phyloP scores from a whole-genome alignment of 2,888 invertebrate genomes.

The Hybos culiciformis region DNA sequence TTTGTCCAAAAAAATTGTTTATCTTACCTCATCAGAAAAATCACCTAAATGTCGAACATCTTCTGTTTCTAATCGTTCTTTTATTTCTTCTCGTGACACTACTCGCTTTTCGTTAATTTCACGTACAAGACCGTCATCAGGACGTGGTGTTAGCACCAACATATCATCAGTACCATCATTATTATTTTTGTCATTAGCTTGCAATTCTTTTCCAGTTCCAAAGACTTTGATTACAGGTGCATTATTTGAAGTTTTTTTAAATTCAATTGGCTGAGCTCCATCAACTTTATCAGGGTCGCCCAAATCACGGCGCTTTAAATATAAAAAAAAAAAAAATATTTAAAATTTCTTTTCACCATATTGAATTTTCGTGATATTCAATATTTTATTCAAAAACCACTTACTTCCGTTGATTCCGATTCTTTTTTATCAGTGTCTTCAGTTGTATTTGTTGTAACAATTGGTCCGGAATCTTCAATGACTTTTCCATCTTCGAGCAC shows the following conservation, averaged over 20 bases:
- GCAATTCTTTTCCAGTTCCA: background rate
- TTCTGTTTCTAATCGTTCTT: conserved; percentile 70
- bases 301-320: conserved; percentile 37
- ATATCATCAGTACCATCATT: conserved; percentile 13
- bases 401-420: conserved; percentile 71
- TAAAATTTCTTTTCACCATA: background rate
- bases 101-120: conserved; percentile 69
- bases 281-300: conserved; percentile 32
- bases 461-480: conserved; percentile 76
- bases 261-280: conserved; percentile 14
- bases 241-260: background rate
- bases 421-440: conserved; percentile 84
- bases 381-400: background rate
- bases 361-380: background rate
- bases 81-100: conserved; percentile 67
- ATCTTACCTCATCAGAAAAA: conserved; percentile 71
- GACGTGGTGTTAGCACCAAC: conserved; percentile 44
- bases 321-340: conserved; percentile 4
- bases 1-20: background rate
- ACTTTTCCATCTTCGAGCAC: conserved; percentile 83
- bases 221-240: background rate
- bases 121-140: conserved; percentile 57
- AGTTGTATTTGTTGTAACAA: conserved; percentile 80
- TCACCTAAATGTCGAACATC: conserved; percentile 72
- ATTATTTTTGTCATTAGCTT: background rate